Percentiles rank a stretch among this genome's conserved stretches.
Evolutionary conservation across 2,797 vertebrate genomes (phyloP).

Genomic region (Molossus molossus): DNA sequence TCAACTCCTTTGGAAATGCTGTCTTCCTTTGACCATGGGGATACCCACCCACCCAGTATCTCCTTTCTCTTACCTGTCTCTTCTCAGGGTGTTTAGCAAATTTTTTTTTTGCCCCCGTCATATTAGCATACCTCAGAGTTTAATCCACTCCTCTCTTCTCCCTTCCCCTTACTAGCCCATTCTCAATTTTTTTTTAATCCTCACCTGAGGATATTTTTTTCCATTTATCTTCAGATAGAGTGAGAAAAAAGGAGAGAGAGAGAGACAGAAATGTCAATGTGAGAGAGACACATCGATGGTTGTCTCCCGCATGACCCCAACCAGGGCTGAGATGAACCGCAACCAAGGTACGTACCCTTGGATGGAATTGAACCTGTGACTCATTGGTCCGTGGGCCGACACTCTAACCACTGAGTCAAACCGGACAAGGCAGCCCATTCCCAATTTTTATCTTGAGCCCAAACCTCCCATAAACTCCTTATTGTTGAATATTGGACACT

Average conservation of each 20-base stretch:
- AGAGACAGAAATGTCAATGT: no score
- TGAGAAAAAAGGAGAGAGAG: no score
- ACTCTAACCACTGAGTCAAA: no score
- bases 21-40: not conserved
- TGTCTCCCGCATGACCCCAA: no score
- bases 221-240: no score
- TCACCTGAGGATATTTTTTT: no score
- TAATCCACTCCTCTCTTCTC: not conserved
- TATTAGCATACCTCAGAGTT: not conserved
- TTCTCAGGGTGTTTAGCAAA: not conserved
- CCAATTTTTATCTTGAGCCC: not conserved
- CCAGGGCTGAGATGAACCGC: no score
- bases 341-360: no score
- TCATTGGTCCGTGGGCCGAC: no score
- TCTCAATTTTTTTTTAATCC: not conserved
- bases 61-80: not conserved
- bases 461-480: not conserved
- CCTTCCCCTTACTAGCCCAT: not conserved
- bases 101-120: not conserved
- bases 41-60: rapidly evolving
- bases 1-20: not conserved
- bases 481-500: not conserved
- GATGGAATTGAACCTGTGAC: no score
- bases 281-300: no score
- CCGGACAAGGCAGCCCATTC: not conserved